A percentile compares a stretch with the other conserved stretches of the same genome.
Conservation (phyloP, 35 echinoderm and acorn worm genomes). For the Ptychodera flava region DNA sequence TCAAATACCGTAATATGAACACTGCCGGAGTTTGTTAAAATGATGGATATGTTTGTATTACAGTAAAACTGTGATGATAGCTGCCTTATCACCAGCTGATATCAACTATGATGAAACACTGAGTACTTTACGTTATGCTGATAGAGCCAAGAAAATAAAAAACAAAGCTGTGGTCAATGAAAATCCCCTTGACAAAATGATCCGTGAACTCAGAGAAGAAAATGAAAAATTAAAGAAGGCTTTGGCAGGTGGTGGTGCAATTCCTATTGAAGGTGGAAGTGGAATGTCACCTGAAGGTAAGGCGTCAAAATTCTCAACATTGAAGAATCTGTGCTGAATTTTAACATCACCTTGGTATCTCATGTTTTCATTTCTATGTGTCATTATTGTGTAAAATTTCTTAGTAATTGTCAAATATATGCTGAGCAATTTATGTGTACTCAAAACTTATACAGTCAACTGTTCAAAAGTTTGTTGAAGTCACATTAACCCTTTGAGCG, state of each 20-base stretch:
- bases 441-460: no score
- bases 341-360: no score
- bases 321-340: no score
- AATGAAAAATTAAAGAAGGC: constrained; percentile 81
- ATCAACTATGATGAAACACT: constrained; percentile 97
- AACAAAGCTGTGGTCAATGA: constrained; percentile 99
- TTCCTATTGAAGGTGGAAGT: constrained; percentile 11
- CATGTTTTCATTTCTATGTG: no score
- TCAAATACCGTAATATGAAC: no score
- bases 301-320: no score
- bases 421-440: no score
- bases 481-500: no score
- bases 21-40: no score
- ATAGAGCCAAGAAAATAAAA: constrained; percentile 97
- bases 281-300: constrained; percentile 82
- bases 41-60: neutral
- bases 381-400: no score
- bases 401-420: no score
- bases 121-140: constrained; percentile 76
- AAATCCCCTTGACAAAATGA: constrained; percentile 90
- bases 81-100: constrained; percentile 86
- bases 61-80: constrained; percentile 95
- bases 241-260: constrained; percentile 36
- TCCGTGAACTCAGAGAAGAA: constrained; percentile 83
- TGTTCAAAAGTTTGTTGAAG: no score